These are phyloP conservation scores for Oophaga sylvatica DNA, from an alignment of 2,797 vertebrate species.

Conservation along the genomic window DNA sequence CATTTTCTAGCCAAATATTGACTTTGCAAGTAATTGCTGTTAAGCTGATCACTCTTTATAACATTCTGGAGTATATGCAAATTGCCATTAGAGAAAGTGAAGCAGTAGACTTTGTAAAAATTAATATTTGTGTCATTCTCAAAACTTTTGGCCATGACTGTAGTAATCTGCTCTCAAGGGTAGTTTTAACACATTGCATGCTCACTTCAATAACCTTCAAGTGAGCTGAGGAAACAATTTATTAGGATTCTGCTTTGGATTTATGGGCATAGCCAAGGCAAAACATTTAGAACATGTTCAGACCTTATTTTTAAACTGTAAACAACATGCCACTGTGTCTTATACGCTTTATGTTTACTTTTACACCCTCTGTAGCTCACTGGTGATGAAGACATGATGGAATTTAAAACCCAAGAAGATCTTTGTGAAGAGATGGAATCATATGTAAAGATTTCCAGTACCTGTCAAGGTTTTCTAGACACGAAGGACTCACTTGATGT, in stretches of 20 bases:
- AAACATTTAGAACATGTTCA: not conserved
- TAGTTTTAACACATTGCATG: too few relatives aligned
- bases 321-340: not conserved
- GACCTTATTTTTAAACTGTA: not conserved
- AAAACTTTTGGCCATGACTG: too few relatives aligned
- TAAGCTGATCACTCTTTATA: too few relatives aligned
- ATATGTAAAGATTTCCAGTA: not conserved
- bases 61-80: too few relatives aligned
- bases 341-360: not conserved
- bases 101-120: too few relatives aligned
- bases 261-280: not conserved
- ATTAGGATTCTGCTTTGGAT: not conserved
- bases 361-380: conserved; percentile 4
- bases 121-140: too few relatives aligned
- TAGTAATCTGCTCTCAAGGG: too few relatives aligned
- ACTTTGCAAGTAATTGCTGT: too few relatives aligned
- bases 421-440: not conserved
- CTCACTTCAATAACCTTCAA: too few relatives aligned
- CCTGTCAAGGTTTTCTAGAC: not conserved
- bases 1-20: too few relatives aligned
- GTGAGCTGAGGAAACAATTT: not conserved
- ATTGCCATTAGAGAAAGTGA: too few relatives aligned
- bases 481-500: not conserved
- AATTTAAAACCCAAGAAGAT: conserved; percentile 2
- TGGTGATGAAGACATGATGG: conserved; percentile 5